Conservation (phyloP, 2,797 vertebrate species). For the Pipistrellus pipistrellus region DNA sequence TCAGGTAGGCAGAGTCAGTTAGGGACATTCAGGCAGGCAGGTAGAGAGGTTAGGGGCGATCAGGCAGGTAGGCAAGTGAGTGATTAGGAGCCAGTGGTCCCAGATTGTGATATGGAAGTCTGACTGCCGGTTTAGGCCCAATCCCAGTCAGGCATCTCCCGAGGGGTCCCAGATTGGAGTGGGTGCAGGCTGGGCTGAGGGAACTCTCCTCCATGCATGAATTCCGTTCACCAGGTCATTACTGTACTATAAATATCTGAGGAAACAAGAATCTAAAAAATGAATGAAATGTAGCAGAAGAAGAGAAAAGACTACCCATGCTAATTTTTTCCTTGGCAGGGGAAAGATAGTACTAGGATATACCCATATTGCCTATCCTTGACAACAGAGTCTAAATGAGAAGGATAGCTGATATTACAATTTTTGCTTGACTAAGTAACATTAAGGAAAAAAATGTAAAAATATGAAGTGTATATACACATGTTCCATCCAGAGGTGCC, state of each 20-base stretch:
- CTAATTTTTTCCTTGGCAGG: background rate
- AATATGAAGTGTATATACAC: background rate
- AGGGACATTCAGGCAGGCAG: no score
- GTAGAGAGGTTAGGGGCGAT: no score
- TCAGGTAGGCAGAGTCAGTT: no score
- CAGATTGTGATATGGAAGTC: no score
- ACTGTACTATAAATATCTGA: background rate
- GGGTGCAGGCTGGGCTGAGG: no score
- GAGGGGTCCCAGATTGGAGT: no score
- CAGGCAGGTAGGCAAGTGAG: no score
- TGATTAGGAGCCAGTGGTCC: no score
- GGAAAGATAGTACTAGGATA: background rate
- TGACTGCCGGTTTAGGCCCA: no score
- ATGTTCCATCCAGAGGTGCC: background rate
- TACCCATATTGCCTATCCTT: background rate
- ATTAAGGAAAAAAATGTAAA: background rate
- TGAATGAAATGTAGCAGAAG: background rate
- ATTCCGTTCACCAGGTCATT: no score
- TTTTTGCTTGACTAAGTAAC: background rate
- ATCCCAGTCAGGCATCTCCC: no score
- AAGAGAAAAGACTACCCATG: background rate
- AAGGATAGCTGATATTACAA: background rate
- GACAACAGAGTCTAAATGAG: background rate
- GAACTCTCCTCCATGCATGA: no score
- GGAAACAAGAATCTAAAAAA: constrained; percentile 41